Base-by-base conservation (phyloP, 2,113 vertebrate genomes). In the Lophura nycthemera region DNA sequence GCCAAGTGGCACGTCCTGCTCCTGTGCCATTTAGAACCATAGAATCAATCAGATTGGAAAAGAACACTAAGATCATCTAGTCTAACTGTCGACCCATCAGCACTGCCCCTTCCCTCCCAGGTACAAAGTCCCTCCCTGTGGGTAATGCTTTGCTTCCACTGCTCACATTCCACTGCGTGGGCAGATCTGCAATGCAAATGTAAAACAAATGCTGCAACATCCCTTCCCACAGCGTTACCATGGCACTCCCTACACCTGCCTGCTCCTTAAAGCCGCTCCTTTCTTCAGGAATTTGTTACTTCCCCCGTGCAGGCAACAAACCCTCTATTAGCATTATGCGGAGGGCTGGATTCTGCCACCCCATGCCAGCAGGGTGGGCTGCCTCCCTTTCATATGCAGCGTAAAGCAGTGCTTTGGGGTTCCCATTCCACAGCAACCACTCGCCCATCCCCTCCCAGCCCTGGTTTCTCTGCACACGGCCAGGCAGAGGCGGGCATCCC, bases 161-260 rank as follows among this genome's bases (percentile, higher is more conserved):
- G 70, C 7, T 79, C 65, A 59, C 91, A 88, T 56, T 47, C 79
- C 93, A 57, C 76, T 91, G 80, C 86, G n/a, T 61, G 94, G 90
- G 70, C 88, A 90, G 20, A 92, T 86, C 88, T 84, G 93, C 88
- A 70, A 76, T 82, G 83, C 89, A 95, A 96, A 95, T 52, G 45
- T 52, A 42, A 67, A 84, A 81, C 65, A 61, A 65, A 88, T 70
- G 81, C 88, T 50, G 45, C 30, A 83, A 25, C 73, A 57, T 34
- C 83, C 86, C 90, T 73, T 86, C 92, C 88, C 70, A 74, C 88
- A 3, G 94, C 7, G 91, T 95, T 90, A 65, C 94, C 90, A 81
- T 91, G 94, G 92, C 83, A 59, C 52, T 88, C 87, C 70, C 80
- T 54, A 83, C 83, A 94, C 94, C 93, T 91, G 88, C 83, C 86